Evolutionary conservation across 92 coral and sea anemone genomes (phyloP), one percentile per base, ranked within the genome.

Genomic region (Porites lobata): DNA sequence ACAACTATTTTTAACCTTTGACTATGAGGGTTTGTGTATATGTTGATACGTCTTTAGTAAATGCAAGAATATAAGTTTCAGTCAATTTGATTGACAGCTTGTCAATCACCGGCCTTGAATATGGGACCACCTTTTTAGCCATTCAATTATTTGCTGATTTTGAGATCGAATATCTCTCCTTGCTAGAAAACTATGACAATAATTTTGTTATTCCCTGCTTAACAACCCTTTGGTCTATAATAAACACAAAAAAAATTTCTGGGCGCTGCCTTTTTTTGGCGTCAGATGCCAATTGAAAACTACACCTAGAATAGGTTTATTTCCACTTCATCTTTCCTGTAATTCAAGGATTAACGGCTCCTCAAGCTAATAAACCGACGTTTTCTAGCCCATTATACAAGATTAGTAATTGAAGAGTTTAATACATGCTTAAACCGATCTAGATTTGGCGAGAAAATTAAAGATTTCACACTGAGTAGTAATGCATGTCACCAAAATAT

Each of bases 401-500:
- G 11, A 75, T 20, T 9, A n/a, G n/a, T 75, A 4, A 75, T 56
- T 52, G 24, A 51, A 9, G 20, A 75, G 79, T 10, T 32, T 75
- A 75, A 75, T 61, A 17, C 51, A 75, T 20, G 26, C 24, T 51
- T 50, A 50, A 75, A 75, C 4, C 50, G 12, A 52, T 75, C 50
- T 11, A 75, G 29, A 75, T 58, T 75, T 75, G 20, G 80, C 18
- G 50, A 53, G 56, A 19, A 53, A 21, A 11, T 75, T 20, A 12
- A 58, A 53, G 50, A 17, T 43, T 71, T 50, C 3, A 47, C 20
- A 5, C 14, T 71, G 14, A 3, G 10, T 6, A 71, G 76, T 38
- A 56, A 15, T 32, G 54, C 54, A 51, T 75, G 65, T 75, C 50
- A 24, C 65, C 65, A 75, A 75, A 75, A 18, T 75, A 75, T 75